Percentiles rank a stretch among this genome's conserved stretches.
Conservation (phyloP, 1,140 invertebrate genomes). For the Nilaparvata lugens region DNA sequence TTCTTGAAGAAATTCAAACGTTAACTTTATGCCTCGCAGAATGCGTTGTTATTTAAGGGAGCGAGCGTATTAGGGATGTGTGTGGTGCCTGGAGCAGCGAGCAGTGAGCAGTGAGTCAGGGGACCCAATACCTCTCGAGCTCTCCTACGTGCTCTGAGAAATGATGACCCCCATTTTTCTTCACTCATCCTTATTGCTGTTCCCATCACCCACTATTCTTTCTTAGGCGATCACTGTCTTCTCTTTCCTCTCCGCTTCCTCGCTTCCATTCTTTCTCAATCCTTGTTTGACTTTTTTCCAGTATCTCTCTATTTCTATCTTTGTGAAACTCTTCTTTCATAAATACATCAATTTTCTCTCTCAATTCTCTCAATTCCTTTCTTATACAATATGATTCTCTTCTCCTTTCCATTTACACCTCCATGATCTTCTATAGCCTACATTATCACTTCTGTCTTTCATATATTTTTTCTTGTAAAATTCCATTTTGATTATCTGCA, state of each 20-base stretch:
- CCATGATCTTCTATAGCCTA: not conserved
- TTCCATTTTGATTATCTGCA: not conserved
- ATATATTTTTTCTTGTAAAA: not conserved
- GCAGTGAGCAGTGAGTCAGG: constrained; percentile 19
- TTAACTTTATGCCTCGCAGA: not conserved
- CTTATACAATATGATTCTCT: too few species aligned
- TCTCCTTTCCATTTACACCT: constrained; percentile 10
- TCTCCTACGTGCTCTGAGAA: constrained; percentile 12
- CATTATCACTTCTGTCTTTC: not conserved
- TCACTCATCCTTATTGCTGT: constrained; percentile 14
- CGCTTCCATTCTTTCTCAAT: not conserved
- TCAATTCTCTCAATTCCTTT: too few species aligned
- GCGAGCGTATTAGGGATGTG: not conserved
- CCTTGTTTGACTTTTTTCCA: too few species aligned
- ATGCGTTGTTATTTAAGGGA: not conserved
- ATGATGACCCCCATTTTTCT: constrained; percentile 1
- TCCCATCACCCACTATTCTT: constrained; percentile 22
- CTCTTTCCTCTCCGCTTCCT: constrained; percentile 11
- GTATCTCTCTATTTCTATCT: constrained; percentile 4
- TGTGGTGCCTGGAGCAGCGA: not conserved
- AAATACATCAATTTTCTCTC: constrained; percentile 6
- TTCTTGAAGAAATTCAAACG: constrained; percentile 6
- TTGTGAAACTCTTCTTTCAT: not conserved
- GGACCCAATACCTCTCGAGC: constrained; percentile 15
- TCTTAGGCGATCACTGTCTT: constrained; percentile 2